These are phyloP conservation scores for Esperia sulphurella DNA, from an alignment of 2,888 invertebrate species.

Conservation along the genomic window DNA sequence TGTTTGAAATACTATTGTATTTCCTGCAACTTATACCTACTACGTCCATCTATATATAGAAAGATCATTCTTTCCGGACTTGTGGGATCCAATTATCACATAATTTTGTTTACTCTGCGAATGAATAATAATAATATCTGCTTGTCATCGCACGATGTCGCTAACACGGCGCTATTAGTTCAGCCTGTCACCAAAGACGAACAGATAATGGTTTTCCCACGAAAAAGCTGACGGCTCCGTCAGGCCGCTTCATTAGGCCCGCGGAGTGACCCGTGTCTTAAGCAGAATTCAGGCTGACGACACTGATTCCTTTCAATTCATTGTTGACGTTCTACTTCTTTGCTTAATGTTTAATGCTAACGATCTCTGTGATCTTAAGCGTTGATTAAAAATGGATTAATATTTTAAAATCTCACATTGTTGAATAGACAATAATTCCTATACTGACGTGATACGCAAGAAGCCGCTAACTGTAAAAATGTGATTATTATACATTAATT, in stretches of 20 bases:
- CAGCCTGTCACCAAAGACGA: slow-evolving; percentile 28
- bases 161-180: slow-evolving; percentile 32
- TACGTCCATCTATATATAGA: no score
- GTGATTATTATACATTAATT: no score
- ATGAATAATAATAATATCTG: slow-evolving; percentile 27
- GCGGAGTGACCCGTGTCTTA: slow-evolving; percentile 4
- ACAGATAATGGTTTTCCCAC: slow-evolving; percentile 19
- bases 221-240: slow-evolving; percentile 35
- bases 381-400: no score
- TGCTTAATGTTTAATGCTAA: no score
- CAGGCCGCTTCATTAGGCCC: slow-evolving; percentile 36
- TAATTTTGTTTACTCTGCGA: slow-evolving; percentile 12
- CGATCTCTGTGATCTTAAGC: no score
- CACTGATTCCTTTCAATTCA: neutral
- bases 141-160: slow-evolving; percentile 25
- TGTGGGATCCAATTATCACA: neutral
- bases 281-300: neutral
- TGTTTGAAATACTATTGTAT: no score
- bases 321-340: slow-evolving; percentile 1
- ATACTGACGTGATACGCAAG: no score
- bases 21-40: no score
- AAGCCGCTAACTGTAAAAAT: no score
- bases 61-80: neutral
- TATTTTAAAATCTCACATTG: no score
- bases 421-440: no score